Conservation (phyloP, 2,888 invertebrate genomes). For the Hofmannophila pseudospretella region DNA sequence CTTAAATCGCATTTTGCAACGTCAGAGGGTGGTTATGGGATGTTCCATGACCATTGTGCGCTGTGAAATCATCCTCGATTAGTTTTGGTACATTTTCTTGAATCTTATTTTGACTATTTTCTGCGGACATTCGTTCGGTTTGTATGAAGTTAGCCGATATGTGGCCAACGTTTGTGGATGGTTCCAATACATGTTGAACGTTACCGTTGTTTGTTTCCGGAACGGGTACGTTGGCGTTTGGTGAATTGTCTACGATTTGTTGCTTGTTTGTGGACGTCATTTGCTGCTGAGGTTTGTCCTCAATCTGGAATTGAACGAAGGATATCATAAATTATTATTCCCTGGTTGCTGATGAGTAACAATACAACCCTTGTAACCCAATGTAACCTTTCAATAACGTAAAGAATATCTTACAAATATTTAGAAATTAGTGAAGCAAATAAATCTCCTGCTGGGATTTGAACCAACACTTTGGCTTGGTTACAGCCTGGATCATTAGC, state of each 20-base stretch:
- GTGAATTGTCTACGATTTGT: constrained; percentile 34
- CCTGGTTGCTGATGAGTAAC: too few relatives aligned
- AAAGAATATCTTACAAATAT: too few relatives aligned
- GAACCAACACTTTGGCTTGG: too few relatives aligned
- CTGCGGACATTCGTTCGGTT: constrained; percentile 45
- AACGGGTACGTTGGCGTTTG: constrained; percentile 26
- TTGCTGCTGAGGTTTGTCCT: constrained; percentile 45
- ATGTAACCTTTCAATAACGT: too few relatives aligned
- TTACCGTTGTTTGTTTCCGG: constrained; percentile 52
- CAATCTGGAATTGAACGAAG: too few relatives aligned
- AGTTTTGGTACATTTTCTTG: constrained; percentile 32
- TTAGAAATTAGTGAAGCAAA: too few relatives aligned
- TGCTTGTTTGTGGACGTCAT: constrained; percentile 28
- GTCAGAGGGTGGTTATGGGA: constrained; percentile 54
- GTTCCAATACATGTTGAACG: constrained; percentile 17
- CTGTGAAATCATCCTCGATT: constrained; percentile 57
- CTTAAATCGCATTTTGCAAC: constrained; percentile 64
- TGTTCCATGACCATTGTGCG: constrained; percentile 63
- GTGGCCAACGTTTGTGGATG: constrained; percentile 34
- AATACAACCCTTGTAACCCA: too few relatives aligned
- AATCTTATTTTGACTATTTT: constrained; percentile 35
- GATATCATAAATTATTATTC: too few relatives aligned
- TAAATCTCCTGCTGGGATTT: too few relatives aligned
- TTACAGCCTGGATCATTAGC: too few relatives aligned
- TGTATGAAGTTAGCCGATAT: constrained; percentile 62